Conservation (phyloP, 30 jellyfish, hydroid and myxozoan genomes). For the Chrysaora quinquecirrha region DNA sequence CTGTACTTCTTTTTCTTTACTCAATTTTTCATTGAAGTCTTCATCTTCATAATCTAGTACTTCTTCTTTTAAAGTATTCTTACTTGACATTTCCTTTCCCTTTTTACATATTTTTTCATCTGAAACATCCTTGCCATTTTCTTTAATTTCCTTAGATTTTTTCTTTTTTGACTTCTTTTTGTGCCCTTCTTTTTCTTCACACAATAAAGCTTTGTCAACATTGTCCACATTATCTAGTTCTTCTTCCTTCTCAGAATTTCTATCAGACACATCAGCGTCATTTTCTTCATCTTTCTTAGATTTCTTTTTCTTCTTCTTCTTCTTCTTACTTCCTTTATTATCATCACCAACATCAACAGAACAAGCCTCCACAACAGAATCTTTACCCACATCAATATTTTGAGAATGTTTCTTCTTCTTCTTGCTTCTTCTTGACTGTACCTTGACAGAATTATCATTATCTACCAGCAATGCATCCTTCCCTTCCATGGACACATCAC, state of each 20-base stretch:
- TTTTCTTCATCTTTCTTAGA: background rate
- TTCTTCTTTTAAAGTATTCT: background rate
- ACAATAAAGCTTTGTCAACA: background rate
- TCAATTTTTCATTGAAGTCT: no score
- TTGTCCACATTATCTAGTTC: background rate
- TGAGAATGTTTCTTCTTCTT: no score
- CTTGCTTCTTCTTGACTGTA: no score
- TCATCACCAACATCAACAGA: no score
- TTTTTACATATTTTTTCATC: background rate
- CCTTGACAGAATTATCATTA: no score
- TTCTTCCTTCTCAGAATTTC: background rate
- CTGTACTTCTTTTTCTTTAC: no score
- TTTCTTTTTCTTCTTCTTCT: constrained; percentile 9
- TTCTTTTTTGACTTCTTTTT: background rate
- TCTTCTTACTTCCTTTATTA: background rate
- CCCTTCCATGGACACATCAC: no score
- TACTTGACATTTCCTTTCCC: background rate
- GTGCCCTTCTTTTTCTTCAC: background rate
- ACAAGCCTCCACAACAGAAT: no score
- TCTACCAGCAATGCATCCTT: no score
- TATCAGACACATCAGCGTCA: background rate
- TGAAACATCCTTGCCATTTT: background rate
- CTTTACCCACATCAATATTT: no score
- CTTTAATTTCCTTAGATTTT: background rate
- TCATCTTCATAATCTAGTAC: no score